phyloP scores from a whole-genome alignment of 2,113 vertebrate genomes.

The Ramphastos sulfuratus region DNA sequence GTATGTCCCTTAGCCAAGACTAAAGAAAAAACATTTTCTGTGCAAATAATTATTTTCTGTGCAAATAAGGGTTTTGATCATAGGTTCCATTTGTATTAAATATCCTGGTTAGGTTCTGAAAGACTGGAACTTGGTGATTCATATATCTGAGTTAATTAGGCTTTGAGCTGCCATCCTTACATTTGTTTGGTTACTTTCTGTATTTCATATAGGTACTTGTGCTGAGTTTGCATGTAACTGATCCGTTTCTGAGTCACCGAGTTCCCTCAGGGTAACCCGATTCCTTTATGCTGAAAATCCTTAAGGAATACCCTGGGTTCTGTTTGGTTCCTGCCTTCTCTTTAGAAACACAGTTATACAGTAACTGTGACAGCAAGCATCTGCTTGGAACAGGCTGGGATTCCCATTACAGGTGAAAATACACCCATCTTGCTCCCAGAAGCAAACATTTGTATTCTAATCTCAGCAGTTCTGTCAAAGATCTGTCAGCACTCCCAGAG shows the following conservation, averaged over 20 bases:
- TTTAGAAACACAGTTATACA: constrained; percentile 2
- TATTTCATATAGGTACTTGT: neutral
- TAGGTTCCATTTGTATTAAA: constrained; percentile 14
- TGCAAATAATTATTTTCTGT: neutral
- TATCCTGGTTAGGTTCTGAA: neutral
- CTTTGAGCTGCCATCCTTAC: neutral
- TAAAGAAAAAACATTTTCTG: neutral
- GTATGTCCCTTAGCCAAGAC: neutral
- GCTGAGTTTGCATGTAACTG: constrained; percentile 43
- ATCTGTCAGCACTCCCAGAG: constrained; percentile 17
- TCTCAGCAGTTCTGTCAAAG: neutral
- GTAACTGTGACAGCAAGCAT: neutral
- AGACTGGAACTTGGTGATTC: constrained; percentile 47
- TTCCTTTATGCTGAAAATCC: constrained; percentile 18
- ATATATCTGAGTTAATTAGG: constrained; percentile 39
- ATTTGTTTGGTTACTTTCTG: constrained; percentile 17
- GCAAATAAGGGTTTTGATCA: constrained; percentile 5
- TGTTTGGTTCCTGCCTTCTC: neutral
- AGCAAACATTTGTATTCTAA: constrained; percentile 6
- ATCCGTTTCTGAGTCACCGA: constrained; percentile 60
- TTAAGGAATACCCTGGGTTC: neutral
- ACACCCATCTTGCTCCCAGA: neutral
- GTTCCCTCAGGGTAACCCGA: neutral
- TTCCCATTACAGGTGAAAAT: neutral
- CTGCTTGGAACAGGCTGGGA: neutral